Base-by-base conservation (phyloP, 1,140 invertebrate genomes). In the Seison nebaliae region DNA sequence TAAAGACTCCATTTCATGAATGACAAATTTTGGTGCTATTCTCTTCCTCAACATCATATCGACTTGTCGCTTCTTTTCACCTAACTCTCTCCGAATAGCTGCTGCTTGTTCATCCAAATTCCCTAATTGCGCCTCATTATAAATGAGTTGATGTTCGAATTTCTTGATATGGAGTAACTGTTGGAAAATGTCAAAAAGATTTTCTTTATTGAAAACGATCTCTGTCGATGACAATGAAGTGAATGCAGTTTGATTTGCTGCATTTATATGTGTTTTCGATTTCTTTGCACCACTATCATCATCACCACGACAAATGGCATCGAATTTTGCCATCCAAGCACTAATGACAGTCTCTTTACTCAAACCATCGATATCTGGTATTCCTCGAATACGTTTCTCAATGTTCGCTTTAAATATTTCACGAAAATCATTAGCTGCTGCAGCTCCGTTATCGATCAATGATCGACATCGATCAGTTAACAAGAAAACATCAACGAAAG, bases 171-270 rank as follows among this genome's bases (percentile, higher is more conserved):
- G 73, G 41, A 98, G 63, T 46, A 96, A 91, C 60, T 93, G 84
- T 57, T 96, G 91, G 63, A 96, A 98, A 79, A 96, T 91, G 61
- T 96, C 88, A 62, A 91, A 98, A 0, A 96, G 69, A 59, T 91
- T 83, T 53, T 93, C 56, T 47, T 62, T 62, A 38, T 51, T 61
- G 2, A 61, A 48, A 42, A 60, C 59, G 15, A 59, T 46, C 43
- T 59, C 57, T 9, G 55, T 53, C 17, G 57, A 50, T 39, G 54
- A 51, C 29, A 52, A 48, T n/a, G n/a, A n/a, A n/a, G n/a, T n/a
- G n/a, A n/a, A n/a, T 26, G 24, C 9, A 3, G 12, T 26, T 11
- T 26, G 12, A 26, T 26, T 26, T 3, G 24, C 24, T 26, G 9
- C 12, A 11, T 8, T 11, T 26, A 26, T 11, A 26, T 6, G 24